Evolutionary conservation across 2,888 invertebrate species (phyloP), one percentile per base, ranked within the genome.

Genomic region (Drosophila flavopinicola): DNA sequence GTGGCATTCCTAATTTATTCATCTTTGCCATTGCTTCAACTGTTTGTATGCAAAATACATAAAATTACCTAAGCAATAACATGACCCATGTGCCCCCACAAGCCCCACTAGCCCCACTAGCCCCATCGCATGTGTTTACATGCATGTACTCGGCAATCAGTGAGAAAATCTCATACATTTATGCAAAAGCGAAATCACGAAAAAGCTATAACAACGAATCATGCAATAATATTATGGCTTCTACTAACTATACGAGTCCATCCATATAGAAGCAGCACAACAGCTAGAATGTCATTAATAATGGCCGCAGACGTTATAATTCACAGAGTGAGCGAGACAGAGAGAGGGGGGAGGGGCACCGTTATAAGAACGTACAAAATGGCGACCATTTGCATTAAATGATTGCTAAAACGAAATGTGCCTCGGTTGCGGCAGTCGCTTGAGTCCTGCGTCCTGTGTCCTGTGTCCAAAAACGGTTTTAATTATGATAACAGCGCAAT

Each of bases 401-500:
- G 86, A 84, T 86, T 86, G 84, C 86, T 66, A 77, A 79, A 84
- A 74, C 78, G 68, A 60, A 84, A 61, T 64, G 53, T 42, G 27
- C 44, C 47, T 42, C 38, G 11, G 17, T 11, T 17, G 33, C 25
- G 24, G 37, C n/a, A 2, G 41, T 44, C 25, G 25, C 24, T 29
- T 17, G 32, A 17, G 29, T 41, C 30, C 56, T 61, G 68, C 52
- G 79, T 66, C n/a, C 38, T 48, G 45, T 60, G 56, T 60, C 30
- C 54, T 63, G 71, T 58, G 80, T 65, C 82, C 86, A 84, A 84
- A 86, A 86, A 86, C 75, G 82, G 39, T 88, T 88, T 88, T 88
- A 88, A 88, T 88, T 88, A 88, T 88, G 88, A 88, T 87, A 88
- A 87, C 88, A 88, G 78, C 86, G 87, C 88, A 88, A 88, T 88